These are phyloP conservation scores for Semaprochilodus insignis DNA, from an alignment of 2,797 vertebrate genomes.

Conservation along the genomic window DNA sequence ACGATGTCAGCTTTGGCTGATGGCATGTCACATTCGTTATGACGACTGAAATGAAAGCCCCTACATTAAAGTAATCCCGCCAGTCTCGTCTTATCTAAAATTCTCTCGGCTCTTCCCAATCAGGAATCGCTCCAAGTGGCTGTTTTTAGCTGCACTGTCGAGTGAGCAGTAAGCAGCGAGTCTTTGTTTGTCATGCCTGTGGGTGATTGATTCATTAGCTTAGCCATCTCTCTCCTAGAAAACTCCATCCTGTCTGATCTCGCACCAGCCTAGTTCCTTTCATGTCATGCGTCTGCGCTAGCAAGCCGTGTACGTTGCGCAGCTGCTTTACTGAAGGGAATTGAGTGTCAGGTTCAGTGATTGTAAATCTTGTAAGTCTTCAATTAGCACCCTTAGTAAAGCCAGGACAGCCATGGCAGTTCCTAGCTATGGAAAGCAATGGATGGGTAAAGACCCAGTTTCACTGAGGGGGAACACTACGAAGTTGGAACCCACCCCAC, in stretches of 20 bases:
- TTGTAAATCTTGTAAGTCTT: too few species aligned
- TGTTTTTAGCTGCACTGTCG: not conserved
- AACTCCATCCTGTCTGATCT: not conserved
- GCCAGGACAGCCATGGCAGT: too few species aligned
- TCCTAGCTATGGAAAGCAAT: too few species aligned
- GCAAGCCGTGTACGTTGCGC: too few species aligned
- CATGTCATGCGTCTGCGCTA: not conserved
- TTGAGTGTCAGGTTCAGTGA: too few species aligned
- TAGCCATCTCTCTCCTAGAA: not conserved
- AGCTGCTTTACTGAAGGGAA: too few species aligned
- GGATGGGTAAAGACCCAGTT: too few species aligned
- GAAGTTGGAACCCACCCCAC: too few species aligned
- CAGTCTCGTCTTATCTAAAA: not conserved
- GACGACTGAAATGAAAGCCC: not conserved
- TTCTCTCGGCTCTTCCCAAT: not conserved
- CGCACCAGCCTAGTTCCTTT: not conserved
- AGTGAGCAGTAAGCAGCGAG: not conserved
- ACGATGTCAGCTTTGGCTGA: not conserved
- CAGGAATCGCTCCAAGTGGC: not conserved
- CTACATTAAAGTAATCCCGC: not conserved
- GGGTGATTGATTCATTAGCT: not conserved
- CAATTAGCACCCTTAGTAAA: too few species aligned
- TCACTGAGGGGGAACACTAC: too few species aligned
- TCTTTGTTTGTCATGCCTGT: not conserved
- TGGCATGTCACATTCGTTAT: not conserved